Base-by-base conservation (phyloP, 1,140 invertebrate species). In the Macrostomum lignano region DNA sequence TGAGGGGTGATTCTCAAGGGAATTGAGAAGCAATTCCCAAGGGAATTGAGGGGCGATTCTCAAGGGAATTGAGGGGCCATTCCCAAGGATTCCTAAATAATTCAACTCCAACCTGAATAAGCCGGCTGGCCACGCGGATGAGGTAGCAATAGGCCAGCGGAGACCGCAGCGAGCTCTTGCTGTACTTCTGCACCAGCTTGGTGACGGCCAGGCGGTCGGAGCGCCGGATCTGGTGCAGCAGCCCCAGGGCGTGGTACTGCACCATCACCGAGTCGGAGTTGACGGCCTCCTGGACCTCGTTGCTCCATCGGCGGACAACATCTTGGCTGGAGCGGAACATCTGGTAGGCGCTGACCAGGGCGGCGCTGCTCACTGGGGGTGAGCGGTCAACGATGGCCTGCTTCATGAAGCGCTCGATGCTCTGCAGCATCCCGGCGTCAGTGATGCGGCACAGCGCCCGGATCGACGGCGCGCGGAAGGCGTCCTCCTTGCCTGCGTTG, bases 391-490 rank as follows among this genome's bases (percentile, higher is more conserved):
- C 86, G 42, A 98, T 96, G 1, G 88, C 88, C 57, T 96, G 82
- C 52, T 96, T 93, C 82, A 98, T 93, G 52, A 96, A 96, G 30
- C 91, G 65, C 53, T 98, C 88, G 42, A 98, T 86, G 7, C 82
- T 74, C 58, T 93, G 77, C 14, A 94, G 52, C 82, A 91, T 93
- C 13, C 72, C 74, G 31, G 45, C 71, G 64, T 98, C 91, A 3
- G 84, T 94, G 32, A 98, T 94, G 40, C 76, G 81, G 52, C 86
- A 94, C 0, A 98, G 58, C 1, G 88, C 84, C 44, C 91, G 62
- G 36, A 98, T 93, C 17, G 88, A 84, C 11, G 86, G 75, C 5
- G 81, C 78, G 41, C 86, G 60, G 48, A 93, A 93, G 28, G 81
- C 59, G 60, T 94, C 84, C 54, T 96, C 86, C 47, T 40, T 40